Evolutionary conservation across 2,888 invertebrate genomes (phyloP), one percentile per base, ranked within the genome.

Genomic region (Chymomyza amoena): DNA sequence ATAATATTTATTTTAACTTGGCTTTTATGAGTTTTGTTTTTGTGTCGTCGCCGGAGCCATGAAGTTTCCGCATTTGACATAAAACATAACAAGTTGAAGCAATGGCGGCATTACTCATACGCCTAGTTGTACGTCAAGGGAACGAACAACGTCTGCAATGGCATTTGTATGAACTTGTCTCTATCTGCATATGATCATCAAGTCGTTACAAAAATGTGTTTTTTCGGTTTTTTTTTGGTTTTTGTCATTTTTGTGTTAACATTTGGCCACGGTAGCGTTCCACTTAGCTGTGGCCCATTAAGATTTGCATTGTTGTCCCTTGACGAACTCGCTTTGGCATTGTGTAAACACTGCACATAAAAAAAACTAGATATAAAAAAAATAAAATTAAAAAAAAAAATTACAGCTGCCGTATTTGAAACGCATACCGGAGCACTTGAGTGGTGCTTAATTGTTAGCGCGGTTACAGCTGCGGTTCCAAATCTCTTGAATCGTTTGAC

Each of bases 401-500:
- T 45, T 13, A 45, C 39, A 54, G 54, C 54, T 9, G 54, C 18
- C 54, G 20, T 16, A 54, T 20, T 16, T 20, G 16, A 18, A 20
- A 54, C 54, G 54, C 16, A 18, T 54, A 54, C 18, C 54, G 54
- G 54, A 54, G 20, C 54, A 20, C n/a, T 16, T 20, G 16, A 18
- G 16, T 54, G 54, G 16, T 16, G 54, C 54, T 20, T 54, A 54
- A 54, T 54, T 54, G 54, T 18, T 20, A 54, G 54, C 16, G 54
- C 54, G 54, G 18, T 16, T 13, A 16, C 67, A 18, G 68, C 70
- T 45, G 50, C 71, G 70, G 65, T 64, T 54, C 18, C 64, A 69
- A 74, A 77, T 79, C 77, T 68, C 51, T 74, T 73, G 84, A 78
- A 73, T 79, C 72, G 66, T 70, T 73, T 72, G 86, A 83, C 84